phyloP scores from a whole-genome alignment of 1,140 invertebrate species.

The Bilobella aurantiaca region DNA sequence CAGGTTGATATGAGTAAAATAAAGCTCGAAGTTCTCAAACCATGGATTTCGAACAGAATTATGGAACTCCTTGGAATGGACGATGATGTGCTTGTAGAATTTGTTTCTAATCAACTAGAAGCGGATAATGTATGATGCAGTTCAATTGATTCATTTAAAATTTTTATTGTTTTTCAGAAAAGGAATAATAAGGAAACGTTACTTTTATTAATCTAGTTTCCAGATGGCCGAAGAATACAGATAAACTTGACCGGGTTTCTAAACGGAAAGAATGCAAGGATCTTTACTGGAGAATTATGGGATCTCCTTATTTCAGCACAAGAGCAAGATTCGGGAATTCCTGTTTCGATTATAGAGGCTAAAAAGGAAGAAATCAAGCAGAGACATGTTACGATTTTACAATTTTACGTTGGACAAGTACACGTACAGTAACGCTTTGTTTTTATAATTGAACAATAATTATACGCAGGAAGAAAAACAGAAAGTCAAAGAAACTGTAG shows the following conservation, averaged over 20 bases:
- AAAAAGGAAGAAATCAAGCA: constrained; percentile 95
- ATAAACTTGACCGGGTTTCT: constrained; percentile 98
- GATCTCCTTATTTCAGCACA: constrained; percentile 87
- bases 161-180: neutral
- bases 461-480: constrained; percentile 52
- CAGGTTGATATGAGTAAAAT: constrained; percentile 98
- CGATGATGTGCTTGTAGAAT: constrained; percentile 96
- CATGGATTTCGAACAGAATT: constrained; percentile 95
- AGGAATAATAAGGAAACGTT: neutral
- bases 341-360: constrained; percentile 59
- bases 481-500: constrained; percentile 51
- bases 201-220: constrained; percentile 45
- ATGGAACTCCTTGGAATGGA: constrained; percentile 91
- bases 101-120: constrained; percentile 97
- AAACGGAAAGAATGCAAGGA: constrained; percentile 92
- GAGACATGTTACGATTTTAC: constrained; percentile 58
- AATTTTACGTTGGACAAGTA: no score
- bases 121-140: constrained; percentile 60
- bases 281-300: constrained; percentile 97
- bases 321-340: constrained; percentile 86
- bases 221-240: constrained; percentile 97
- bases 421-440: no score
- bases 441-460: constrained; percentile 2
- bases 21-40: constrained; percentile 93
- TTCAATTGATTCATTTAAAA: neutral